Evolutionary conservation across 2,888 invertebrate genomes (phyloP), one percentile per base, ranked within the genome.

Genomic region (Watsonalla cultraria): DNA sequence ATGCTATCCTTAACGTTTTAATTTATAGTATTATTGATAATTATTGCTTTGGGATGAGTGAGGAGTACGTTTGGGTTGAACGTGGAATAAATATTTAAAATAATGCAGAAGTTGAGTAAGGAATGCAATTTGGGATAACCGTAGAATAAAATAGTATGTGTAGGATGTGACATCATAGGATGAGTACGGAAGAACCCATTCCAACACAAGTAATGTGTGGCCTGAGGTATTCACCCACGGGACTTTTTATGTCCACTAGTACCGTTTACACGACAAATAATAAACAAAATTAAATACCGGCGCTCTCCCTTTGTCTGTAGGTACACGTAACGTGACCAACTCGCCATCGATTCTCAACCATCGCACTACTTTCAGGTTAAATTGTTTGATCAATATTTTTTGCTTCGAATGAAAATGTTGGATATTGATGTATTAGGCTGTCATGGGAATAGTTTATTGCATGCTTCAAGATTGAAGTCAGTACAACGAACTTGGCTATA

Each of bases 131-230:
- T 24, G 4, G 24, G 4, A 24, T 24, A 24, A 24, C 24, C 4
- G 24, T 24, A 4, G 24, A 24, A 24, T 24, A 24, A 24, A 24
- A 4, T 24, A 24, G 24, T 24, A 24, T 4, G 2, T 24, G 24
- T 4, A 24, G 24, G 24, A 24, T 24, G 24, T 24, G 24, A 24
- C 24, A 4, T 24, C 24, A 2, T 24, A 4, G 24, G 24, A 24
- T 24, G 24, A 24, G 24, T 2, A 24, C 24, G 24, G 24, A 24
- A 24, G 2, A 24, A 24, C 24, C 24, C 37, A 58, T 74, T 74
- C 68, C 72, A 74, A 76, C 72, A 78, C 74, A 66, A 67, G 53
- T 68, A 71, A 65, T 68, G 61, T 68, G 68, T 57, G 57, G 60
- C 59, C 64, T 63, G 65, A 73, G 65, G 65, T 68, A 72, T 68